A percentile compares a stretch with the other conserved stretches of the same genome.
phyloP scores from a whole-genome alignment of 2,888 invertebrate genomes.

The Tribolium freemani region DNA sequence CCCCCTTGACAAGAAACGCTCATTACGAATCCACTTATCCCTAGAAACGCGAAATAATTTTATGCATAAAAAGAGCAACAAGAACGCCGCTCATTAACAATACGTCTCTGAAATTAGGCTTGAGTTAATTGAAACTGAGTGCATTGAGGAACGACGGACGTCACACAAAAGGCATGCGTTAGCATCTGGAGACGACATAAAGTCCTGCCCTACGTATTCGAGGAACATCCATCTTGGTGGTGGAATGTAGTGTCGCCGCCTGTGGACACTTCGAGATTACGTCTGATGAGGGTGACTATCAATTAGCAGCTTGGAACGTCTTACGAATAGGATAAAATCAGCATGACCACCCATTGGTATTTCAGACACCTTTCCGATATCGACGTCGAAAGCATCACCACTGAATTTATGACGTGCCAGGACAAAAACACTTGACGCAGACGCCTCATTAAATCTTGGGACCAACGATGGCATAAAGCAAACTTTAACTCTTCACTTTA shows the following conservation, averaged over 20 bases:
- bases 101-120: slow-evolving; percentile 25
- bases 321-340: slow-evolving; percentile 45
- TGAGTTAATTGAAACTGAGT: slow-evolving; percentile 38
- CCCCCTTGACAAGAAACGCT: background rate
- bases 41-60: slow-evolving; percentile 5
- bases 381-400: slow-evolving; percentile 1
- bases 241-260: slow-evolving; percentile 44
- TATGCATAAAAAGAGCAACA: slow-evolving; percentile 20
- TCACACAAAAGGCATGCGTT: slow-evolving; percentile 29
- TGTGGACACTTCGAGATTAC: slow-evolving; percentile 47
- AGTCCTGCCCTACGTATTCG: slow-evolving; percentile 32
- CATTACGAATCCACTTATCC: background rate
- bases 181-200: slow-evolving; percentile 40
- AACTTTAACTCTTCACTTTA: background rate
- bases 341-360: slow-evolving; percentile 49
- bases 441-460: background rate
- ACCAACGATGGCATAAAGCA: background rate
- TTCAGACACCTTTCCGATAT: slow-evolving; percentile 6
- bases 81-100: slow-evolving; percentile 26
- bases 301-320: slow-evolving; percentile 51
- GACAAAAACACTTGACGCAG: background rate
- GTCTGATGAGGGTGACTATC: slow-evolving; percentile 54
- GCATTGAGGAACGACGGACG: slow-evolving; percentile 28
- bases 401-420: background rate
- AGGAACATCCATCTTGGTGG: slow-evolving; percentile 43